These are phyloP conservation scores for Poecilia gillii DNA, from an alignment of 2,797 vertebrate genomes.

Conservation along the genomic window DNA sequence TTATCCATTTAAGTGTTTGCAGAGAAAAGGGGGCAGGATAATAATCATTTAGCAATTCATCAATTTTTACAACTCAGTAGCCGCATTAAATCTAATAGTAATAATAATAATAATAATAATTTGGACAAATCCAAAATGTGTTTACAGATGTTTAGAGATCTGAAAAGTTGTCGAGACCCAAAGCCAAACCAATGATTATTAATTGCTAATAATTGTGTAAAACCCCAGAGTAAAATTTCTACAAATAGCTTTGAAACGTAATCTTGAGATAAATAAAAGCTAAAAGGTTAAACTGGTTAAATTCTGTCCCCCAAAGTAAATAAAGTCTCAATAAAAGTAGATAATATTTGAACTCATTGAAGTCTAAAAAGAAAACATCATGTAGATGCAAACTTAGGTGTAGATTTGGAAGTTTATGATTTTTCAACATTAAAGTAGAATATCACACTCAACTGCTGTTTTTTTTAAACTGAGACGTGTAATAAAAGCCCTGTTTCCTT, in stretches of 20 bases:
- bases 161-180: slow-evolving; percentile 67
- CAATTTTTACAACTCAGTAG: slow-evolving; percentile 36
- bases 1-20: slow-evolving; percentile 54
- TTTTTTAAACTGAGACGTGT: slow-evolving; percentile 26
- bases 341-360: slow-evolving; percentile 33
- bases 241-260: slow-evolving; percentile 80
- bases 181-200: slow-evolving; percentile 65
- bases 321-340: slow-evolving; percentile 40
- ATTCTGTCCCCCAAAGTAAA: slow-evolving; percentile 58
- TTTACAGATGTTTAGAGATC: slow-evolving; percentile 69
- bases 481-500: slow-evolving; percentile 52
- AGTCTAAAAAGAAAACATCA: slow-evolving; percentile 40
- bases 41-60: slow-evolving; percentile 62
- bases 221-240: slow-evolving; percentile 79
- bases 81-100: slow-evolving; percentile 16
- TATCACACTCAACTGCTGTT: neutral
- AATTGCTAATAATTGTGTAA: slow-evolving; percentile 71
- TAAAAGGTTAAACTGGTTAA: slow-evolving; percentile 63
- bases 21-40: slow-evolving; percentile 52
- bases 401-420: slow-evolving; percentile 34
- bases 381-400: slow-evolving; percentile 30
- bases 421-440: slow-evolving; percentile 10
- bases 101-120: slow-evolving; percentile 28
- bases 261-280: slow-evolving; percentile 78
- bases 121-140: slow-evolving; percentile 60